Base-by-base conservation (phyloP, 2,113 vertebrate species). In the Meles meles region DNA sequence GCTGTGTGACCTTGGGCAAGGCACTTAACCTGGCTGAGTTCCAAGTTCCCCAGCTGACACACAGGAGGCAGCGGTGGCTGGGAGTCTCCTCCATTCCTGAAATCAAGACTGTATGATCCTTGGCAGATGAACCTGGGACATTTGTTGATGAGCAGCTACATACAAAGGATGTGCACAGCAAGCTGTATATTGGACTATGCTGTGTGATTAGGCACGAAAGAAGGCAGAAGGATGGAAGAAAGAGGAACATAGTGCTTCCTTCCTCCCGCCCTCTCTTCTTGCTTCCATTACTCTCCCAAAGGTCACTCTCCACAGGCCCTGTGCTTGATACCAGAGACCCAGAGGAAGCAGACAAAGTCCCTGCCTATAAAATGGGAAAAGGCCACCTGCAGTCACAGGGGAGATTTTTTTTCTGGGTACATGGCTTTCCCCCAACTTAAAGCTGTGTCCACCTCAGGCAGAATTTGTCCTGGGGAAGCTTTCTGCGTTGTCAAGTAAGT, bases 391-490 rank as follows among this genome's bases (percentile, higher is more conserved):
- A 86, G 86, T 86, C 44, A 15, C 49, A 8, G 59, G 13, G 20
- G 1, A 4, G 20, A 11, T 79, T 61, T 89, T 71, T 69, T 81
- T 90, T 39, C 86, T 91, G 59, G 86, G 52, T 61, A 31, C n/a
- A 20, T 0, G 65, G 86, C 79, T 71, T 42, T 67, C 17, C 17
- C 47, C 5, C 31, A 29, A 25, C 6, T 67, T 71, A 82, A 52
- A 96, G 79, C 82, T 49, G 4, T 42, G 37, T 59, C 88, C 65
- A 85, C 76, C 88, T 88, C 49, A 31, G 91, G 93, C 85, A 90
- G 57, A 94, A 29, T 63, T 88, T 88, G 92, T 97, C 74, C 89
- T 79, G 37, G 71, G 86, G 93, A 95, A 91, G 72, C 81, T 83
- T 90, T 95, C 90, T 63, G 49, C 5, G 27, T 85, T 93, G 95